Conservation (phyloP, 2,888 invertebrate species). For the Trissolcus brochymenae region DNA sequence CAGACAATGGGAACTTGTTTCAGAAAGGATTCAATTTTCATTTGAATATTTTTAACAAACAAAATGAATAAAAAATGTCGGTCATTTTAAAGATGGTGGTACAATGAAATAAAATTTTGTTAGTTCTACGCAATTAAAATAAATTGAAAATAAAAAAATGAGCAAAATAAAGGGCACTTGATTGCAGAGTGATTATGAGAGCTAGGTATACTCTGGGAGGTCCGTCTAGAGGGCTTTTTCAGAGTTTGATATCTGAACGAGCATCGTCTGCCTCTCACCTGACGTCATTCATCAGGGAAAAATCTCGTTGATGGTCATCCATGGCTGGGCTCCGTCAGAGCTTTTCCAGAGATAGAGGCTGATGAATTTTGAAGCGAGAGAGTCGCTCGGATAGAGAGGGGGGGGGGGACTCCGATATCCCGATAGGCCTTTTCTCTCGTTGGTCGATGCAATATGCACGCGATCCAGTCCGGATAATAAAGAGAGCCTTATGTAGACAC, state of each 20-base stretch:
- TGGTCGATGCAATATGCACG: constrained; percentile 71
- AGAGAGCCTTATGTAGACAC: constrained; percentile 67
- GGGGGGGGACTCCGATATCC: constrained; percentile 43
- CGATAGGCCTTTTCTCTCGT: constrained; percentile 57
- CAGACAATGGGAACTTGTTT: no score
- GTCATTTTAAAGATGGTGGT: no score
- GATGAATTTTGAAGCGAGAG: constrained; percentile 53
- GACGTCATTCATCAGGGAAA: constrained; percentile 65
- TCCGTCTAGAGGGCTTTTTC: constrained; percentile 20
- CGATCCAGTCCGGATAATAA: constrained; percentile 70
- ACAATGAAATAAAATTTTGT: no score
- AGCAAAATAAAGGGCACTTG: background rate
- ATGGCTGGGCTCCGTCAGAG: constrained; percentile 10
- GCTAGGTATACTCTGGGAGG: background rate
- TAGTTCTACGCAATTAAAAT: no score
- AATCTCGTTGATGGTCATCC: constrained; percentile 49
- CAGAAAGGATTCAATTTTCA: background rate
- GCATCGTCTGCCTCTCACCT: constrained; percentile 68
- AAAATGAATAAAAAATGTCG: background rate
- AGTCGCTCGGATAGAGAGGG: constrained; percentile 24
- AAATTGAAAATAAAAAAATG: background rate
- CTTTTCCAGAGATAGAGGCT: constrained; percentile 44
- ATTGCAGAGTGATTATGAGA: background rate
- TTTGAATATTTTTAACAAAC: background rate
- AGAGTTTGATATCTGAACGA: constrained; percentile 61